phyloP scores from a whole-genome alignment of 1,140 invertebrate genomes.

The Drosophila sechellia region DNA sequence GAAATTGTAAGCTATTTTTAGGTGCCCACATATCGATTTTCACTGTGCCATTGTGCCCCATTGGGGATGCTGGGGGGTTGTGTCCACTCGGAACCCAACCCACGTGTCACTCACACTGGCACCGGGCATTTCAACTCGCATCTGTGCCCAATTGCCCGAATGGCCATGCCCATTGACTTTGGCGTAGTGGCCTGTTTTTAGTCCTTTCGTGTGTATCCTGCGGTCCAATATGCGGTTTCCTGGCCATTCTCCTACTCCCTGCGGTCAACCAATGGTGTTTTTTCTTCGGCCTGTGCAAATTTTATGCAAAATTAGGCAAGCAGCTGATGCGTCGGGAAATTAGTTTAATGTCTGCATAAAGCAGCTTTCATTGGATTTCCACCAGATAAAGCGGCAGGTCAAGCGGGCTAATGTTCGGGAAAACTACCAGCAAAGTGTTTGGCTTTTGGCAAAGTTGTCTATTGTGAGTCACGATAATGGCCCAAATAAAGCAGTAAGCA shows the following conservation, averaged over 20 bases:
- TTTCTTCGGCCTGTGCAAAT: conserved; percentile 55
- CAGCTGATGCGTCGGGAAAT: conserved; percentile 58
- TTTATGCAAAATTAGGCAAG: conserved; percentile 78
- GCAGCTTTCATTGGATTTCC: conserved; percentile 10
- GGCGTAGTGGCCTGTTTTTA: conserved; percentile 36
- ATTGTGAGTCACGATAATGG: conserved; percentile 19
- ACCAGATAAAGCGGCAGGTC: background rate
- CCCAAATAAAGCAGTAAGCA: background rate
- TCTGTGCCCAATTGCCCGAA: conserved; percentile 75
- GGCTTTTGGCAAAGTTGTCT: background rate
- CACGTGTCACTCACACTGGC: conserved; percentile 26
- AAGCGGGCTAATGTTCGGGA: conserved; percentile 6
- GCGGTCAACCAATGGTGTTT: conserved; percentile 48
- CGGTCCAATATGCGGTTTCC: conserved; percentile 49
- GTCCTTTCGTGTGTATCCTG: conserved; percentile 45
- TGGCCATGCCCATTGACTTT: conserved; percentile 72
- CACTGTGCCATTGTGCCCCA: conserved; percentile 50
- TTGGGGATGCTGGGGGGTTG: conserved; percentile 4
- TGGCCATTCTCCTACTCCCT: conserved; percentile 17
- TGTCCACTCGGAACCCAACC: conserved; percentile 9
- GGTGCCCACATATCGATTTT: conserved; percentile 60
- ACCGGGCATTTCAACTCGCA: conserved; percentile 33
- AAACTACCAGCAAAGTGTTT: conserved; percentile 12
- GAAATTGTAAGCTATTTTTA: conserved; percentile 46
- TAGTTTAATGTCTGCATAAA: conserved; percentile 56